phyloP scores from a whole-genome alignment of 2,113 vertebrate genomes.

The Chionodraco myersi region DNA sequence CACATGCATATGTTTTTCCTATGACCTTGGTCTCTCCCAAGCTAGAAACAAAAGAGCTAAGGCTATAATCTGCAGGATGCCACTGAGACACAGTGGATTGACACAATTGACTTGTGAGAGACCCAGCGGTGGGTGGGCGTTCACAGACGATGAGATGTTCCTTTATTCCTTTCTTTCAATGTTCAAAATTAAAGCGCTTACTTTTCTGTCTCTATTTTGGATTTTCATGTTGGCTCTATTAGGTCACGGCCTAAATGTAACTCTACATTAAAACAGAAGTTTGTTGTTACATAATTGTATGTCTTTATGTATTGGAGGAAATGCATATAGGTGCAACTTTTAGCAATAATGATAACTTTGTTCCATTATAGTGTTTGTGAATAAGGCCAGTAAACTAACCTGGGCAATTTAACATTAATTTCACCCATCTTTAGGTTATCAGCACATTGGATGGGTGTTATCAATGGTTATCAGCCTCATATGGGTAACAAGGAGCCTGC shows the following conservation, averaged over 20 bases:
- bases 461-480: too few species aligned
- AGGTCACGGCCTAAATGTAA: not conserved
- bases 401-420: not conserved
- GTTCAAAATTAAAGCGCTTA: slow-evolving; percentile 12
- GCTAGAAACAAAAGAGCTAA: slow-evolving; percentile 45
- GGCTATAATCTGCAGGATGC: slow-evolving; percentile 57
- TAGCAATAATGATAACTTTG: not conserved
- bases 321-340: too few species aligned
- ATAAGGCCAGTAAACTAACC: not conserved
- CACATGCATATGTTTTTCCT: slow-evolving; percentile 19
- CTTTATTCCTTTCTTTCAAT: slow-evolving; percentile 21
- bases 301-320: not conserved
- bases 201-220: slow-evolving; percentile 6
- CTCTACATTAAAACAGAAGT: slow-evolving; percentile 13
- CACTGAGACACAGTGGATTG: slow-evolving; percentile 29
- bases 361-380: not conserved
- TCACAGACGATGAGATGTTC: slow-evolving; percentile 25
- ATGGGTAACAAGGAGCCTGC: too few species aligned
- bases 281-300: not conserved
- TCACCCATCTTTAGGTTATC: too few species aligned
- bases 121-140: slow-evolving; percentile 42
- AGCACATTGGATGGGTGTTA: too few species aligned
- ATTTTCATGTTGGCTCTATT: not conserved
- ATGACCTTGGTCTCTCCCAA: slow-evolving; percentile 61
- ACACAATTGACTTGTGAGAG: not conserved